These are phyloP conservation scores for Matsumyia berberina DNA, from an alignment of 2,888 invertebrate species.

Conservation along the genomic window DNA sequence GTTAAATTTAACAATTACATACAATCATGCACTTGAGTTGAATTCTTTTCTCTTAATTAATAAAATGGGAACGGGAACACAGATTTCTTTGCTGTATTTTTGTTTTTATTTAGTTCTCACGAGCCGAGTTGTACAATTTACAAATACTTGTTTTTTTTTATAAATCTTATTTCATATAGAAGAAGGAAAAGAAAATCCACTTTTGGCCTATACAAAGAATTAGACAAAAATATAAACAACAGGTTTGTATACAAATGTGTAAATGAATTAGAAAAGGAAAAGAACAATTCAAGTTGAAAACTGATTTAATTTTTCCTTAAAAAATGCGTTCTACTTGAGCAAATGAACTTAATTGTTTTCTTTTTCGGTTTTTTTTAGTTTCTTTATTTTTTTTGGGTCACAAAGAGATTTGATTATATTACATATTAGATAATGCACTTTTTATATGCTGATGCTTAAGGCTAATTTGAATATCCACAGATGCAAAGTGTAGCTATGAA, in stretches of 20 bases:
- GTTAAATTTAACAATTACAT: slow-evolving; percentile 74
- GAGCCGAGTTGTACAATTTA: slow-evolving; percentile 73
- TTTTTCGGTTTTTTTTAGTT: slow-evolving; percentile 1
- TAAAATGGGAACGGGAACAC: slow-evolving; percentile 72
- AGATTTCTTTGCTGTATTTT: slow-evolving; percentile 64
- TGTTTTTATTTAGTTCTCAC: slow-evolving; percentile 67
- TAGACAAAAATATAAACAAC: slow-evolving; percentile 2
- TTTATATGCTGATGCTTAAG: slow-evolving; percentile 42
- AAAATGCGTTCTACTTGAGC: slow-evolving; percentile 52
- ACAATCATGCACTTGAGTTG: slow-evolving; percentile 73
- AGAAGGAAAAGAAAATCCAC: slow-evolving; percentile 28
- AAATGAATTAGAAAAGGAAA: slow-evolving; percentile 6
- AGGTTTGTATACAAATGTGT: slow-evolving; percentile 27
- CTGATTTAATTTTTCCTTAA: slow-evolving; percentile 13
- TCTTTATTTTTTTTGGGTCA: slow-evolving; percentile 7
- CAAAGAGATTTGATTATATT: slow-evolving; percentile 34
- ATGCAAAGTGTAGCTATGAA: not conserved
- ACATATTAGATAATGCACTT: slow-evolving; percentile 20
- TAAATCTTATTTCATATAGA: slow-evolving; percentile 36
- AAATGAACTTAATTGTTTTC: slow-evolving; percentile 37
- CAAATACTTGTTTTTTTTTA: slow-evolving; percentile 52
- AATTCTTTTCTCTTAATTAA: slow-evolving; percentile 59
- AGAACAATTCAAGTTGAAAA: slow-evolving; percentile 17
- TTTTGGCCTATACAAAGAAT: slow-evolving; percentile 48
- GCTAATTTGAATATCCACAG: slow-evolving; percentile 25